These are phyloP conservation scores for Rotaria socialis DNA, from an alignment of 2,888 invertebrate species.

Conservation along the genomic window DNA sequence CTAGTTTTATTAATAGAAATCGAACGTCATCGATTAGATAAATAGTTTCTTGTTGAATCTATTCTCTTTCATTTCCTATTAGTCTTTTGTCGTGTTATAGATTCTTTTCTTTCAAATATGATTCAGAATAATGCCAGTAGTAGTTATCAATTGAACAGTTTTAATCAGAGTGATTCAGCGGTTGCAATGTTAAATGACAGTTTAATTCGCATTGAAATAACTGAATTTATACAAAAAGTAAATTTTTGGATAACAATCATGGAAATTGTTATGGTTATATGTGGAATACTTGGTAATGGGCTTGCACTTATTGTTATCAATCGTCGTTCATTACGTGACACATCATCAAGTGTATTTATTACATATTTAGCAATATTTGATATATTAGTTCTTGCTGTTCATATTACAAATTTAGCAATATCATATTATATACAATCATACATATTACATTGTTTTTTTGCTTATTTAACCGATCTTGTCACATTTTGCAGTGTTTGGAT, in stretches of 20 bases:
- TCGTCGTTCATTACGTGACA: conserved; percentile 28
- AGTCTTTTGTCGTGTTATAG: neutral
- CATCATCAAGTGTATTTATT: conserved; percentile 13
- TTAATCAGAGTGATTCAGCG: neutral
- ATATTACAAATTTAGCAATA: conserved; percentile 20
- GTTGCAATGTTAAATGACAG: neutral
- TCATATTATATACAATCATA: neutral
- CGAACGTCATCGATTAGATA: neutral
- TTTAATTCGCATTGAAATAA: conserved; percentile 3
- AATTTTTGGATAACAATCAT: conserved; percentile 23
- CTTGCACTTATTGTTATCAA: conserved; percentile 12
- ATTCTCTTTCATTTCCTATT: too few relatives aligned
- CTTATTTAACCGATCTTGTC: conserved; percentile 26
- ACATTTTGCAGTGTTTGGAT: conserved; percentile 34
- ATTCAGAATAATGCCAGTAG: neutral
- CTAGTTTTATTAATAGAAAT: neutral
- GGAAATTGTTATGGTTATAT: neutral
- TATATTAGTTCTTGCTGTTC: conserved; percentile 14
- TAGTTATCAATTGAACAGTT: neutral
- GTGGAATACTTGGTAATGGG: neutral
- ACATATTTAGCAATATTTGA: conserved; percentile 33
- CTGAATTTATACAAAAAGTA: neutral
- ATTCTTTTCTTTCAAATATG: neutral
- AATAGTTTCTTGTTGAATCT: neutral
- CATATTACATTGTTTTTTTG: neutral